Base-by-base conservation (phyloP, 2,888 invertebrate species). In the Cosmia trapezina region DNA sequence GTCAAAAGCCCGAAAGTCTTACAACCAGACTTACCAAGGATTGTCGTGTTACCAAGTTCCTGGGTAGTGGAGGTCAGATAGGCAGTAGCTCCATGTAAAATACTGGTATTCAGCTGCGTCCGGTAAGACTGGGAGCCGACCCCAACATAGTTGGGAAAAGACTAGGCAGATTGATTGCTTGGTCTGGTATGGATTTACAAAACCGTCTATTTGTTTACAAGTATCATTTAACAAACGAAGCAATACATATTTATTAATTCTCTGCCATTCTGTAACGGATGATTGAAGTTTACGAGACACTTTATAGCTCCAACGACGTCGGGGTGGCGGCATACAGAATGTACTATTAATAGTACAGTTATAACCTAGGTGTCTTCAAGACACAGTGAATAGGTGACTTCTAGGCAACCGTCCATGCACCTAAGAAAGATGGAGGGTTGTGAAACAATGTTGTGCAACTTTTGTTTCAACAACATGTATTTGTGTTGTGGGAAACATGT, bases 221-320 rank as follows among this genome's bases (percentile, higher is more conserved):
- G 22, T 11, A 2, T 8, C 66, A 60, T 47, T 41, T 22, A 60
- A 53, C 45, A 41, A 59, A 59, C n/a, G 17, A 62, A 54, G 9
- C 59, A 54, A 68, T 72, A 47, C 61, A 72, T 69, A 76, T 72
- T 63, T 72, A 76, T 76, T 67, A 69, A 76, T 63, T 66, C 19
- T 14, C 37, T n/a, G 54, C 14, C 68, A 71, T 80, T 80, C 43
- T 56, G 65, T 54, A 56, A 60, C 61, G 56, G 60, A 17, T 72
- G 72, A 80, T 76, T 80, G 37, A 47, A 76, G 37, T 80, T 80
- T 72, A 80, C 45, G 76, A 76, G 54, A 28, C 37, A 14, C 5
- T 80, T 80, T 80, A 80, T 76, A 11, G 61, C 76, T 49, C 6
- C 2, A 17, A 4, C 12, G 64, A 22, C 72, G 62, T 37, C 64